Evolutionary conservation across 2,113 vertebrate species (phyloP).

Genomic region (Phyllostomus discolor): DNA sequence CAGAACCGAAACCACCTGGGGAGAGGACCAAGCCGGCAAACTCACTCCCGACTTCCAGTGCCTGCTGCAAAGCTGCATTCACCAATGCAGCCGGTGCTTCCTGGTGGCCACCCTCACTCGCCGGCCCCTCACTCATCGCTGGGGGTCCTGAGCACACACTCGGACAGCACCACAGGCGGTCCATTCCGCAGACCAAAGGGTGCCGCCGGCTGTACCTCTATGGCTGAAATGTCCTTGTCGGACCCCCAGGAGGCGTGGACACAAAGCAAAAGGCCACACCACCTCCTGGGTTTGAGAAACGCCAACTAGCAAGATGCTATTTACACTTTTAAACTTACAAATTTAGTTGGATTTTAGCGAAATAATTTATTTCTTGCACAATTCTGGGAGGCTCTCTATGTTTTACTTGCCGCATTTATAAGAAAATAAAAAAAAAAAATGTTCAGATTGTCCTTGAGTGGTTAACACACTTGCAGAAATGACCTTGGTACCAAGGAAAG

Average conservation of each 20-base stretch:
- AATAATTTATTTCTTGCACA: neutral
- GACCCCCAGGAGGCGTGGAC: neutral
- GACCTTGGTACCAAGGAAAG: neutral
- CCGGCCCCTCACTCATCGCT: neutral
- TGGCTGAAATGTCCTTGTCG: neutral
- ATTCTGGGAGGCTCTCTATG: neutral
- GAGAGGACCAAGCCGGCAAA: neutral
- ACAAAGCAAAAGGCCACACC: neutral
- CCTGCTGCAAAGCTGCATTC: neutral
- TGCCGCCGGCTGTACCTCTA: rapidly evolving
- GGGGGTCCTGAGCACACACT: neutral
- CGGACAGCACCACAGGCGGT: neutral
- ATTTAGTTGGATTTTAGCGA: neutral
- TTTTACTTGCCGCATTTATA: neutral
- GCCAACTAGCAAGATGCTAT: neutral
- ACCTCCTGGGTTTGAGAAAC: neutral
- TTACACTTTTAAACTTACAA: neutral
- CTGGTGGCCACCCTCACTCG: neutral
- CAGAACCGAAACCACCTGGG: neutral
- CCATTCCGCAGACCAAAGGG: neutral
- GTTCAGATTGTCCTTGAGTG: neutral
- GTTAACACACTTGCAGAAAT: neutral
- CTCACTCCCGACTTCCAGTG: neutral
- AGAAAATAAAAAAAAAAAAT: neutral
- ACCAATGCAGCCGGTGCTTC: neutral